phyloP scores from a whole-genome alignment of 2,113 vertebrate species.

The Tachysurus vachellii region DNA sequence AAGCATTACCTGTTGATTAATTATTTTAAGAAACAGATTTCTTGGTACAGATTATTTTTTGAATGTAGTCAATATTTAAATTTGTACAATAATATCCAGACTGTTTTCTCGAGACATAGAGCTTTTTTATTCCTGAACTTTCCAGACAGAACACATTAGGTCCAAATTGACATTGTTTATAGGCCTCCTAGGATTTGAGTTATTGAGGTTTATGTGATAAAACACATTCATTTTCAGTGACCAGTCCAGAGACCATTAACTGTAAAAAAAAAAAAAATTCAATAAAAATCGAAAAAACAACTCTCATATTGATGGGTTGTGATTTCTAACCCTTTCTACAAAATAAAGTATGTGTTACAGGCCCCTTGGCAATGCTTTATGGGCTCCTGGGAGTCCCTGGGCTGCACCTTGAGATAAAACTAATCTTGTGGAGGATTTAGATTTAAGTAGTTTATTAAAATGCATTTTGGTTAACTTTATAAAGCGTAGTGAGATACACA shows the following conservation, averaged over 20 bases:
- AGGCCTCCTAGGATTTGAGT: neutral
- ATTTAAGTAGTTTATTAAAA: neutral
- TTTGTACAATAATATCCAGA: neutral
- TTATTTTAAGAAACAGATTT: neutral
- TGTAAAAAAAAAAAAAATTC: neutral
- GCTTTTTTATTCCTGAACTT: neutral
- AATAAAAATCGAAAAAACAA: neutral
- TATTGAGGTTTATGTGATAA: neutral
- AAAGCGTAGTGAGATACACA: neutral
- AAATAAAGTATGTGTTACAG: neutral
- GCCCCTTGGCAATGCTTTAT: neutral
- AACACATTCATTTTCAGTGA: neutral
- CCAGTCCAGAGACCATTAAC: neutral
- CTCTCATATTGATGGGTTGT: neutral
- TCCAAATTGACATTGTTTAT: neutral
- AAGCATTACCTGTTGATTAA: neutral
- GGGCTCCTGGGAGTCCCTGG: neutral
- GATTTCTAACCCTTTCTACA: neutral
- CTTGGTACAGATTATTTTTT: neutral
- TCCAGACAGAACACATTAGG: neutral
- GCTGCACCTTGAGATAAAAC: neutral
- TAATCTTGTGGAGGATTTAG: neutral
- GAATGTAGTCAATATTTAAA: neutral
- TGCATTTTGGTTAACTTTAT: neutral
- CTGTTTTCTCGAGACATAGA: neutral